Evolutionary conservation across 2,113 vertebrate genomes (phyloP), one percentile per base, ranked within the genome.

Genomic region (Cephalopterus ornatus): DNA sequence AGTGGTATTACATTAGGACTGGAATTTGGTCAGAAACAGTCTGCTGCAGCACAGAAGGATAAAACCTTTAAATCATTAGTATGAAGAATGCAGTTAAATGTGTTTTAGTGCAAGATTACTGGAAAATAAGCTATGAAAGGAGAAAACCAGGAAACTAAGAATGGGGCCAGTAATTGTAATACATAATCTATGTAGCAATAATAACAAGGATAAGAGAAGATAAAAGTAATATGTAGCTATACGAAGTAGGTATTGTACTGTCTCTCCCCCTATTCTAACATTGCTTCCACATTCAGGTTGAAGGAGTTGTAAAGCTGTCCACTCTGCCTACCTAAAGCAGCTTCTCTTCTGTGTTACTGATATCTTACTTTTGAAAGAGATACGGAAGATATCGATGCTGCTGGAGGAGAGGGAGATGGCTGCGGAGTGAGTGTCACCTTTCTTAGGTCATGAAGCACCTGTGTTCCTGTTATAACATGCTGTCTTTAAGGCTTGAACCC

Each of bases 391-490:
- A 28, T 39, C 50, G 47, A 4, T 7, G 35, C 49, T 88, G 33
- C n/a, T 22, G 37, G 75, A 56, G 56, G 55, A 74, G 9, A 89
- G 30, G 39, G 39, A 72, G 46, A 37, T 41, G 53, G n/a, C 42
- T 58, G 49, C 50, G 8, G 15, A 81, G 63, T 20, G 32, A 42
- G 33, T 8, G 20, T 28, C 37, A 52, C 3, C 55, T 50, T 55
- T 14, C 19, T 27, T 4, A 47, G 23, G 9, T 35, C 56, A 52
- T 1, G 0, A 32, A 82, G 65, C 32, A 59, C 4, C 0, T 8
- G 6, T 56, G 39, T 12, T 73, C 39, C 27, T 67, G 33, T 53
- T 56, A 0, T 9, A 75, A 42, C 1, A 1, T 7, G 19, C 33
- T 50, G 17, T 30, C 66, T 47, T 53, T 42, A 30, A 11, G 70